Evolutionary conservation across 53 echinoderm and acorn worm species (phyloP).

Genomic region (Holothuria leucospilota): DNA sequence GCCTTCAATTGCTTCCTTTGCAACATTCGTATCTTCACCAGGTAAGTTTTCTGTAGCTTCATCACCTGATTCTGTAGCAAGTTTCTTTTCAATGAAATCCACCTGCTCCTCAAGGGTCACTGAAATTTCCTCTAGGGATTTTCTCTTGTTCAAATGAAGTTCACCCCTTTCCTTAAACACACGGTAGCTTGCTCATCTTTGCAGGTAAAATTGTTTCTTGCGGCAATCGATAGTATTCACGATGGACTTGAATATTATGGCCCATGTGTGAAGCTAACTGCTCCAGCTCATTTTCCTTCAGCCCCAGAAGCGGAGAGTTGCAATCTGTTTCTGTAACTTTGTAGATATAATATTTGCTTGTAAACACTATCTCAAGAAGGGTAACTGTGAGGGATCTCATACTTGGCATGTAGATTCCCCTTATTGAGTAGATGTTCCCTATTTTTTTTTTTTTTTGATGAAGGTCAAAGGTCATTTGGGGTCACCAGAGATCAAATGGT

Average conservation of each 20-base stretch:
- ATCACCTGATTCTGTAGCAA: neutral
- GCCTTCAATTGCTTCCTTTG: neutral
- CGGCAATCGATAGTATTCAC: conserved; percentile 18
- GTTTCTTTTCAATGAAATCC: neutral
- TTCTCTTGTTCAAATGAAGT: neutral
- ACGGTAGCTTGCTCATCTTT: conserved; percentile 4
- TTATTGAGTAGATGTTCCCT: neutral
- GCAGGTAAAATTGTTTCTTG: conserved; percentile 2
- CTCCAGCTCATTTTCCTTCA: conserved; percentile 45
- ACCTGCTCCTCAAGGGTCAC: neutral
- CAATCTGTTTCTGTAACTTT: conserved; percentile 34
- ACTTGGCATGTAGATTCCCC: no score
- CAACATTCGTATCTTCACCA: neutral
- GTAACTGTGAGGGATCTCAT: no score
- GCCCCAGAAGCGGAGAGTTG: conserved; percentile 46
- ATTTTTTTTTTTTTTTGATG: neutral
- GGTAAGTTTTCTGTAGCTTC: neutral
- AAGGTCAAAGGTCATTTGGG: no score
- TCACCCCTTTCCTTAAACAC: neutral
- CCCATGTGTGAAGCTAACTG: conserved; percentile 19
- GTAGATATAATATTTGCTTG: conserved; percentile 34
- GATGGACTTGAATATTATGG: conserved; percentile 10
- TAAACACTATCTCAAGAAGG: no score
- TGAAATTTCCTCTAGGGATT: neutral
- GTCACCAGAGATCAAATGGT: no score